phyloP scores from a whole-genome alignment of 92 coral and sea anemone species.

The Montipora capitata region DNA sequence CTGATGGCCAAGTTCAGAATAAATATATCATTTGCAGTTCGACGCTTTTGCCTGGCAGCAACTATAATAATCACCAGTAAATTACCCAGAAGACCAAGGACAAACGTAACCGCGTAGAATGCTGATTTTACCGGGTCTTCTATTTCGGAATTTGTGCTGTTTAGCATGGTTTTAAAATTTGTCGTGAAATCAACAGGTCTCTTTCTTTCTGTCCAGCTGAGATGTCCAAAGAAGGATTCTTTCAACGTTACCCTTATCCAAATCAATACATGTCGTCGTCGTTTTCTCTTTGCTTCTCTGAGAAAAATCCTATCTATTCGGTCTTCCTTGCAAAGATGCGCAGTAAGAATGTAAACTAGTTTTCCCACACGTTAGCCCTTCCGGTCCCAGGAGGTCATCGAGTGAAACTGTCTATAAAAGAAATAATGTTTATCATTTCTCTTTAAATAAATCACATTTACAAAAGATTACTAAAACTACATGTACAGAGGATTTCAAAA shows the following conservation, averaged over 20 bases:
- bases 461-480: constrained; percentile 14
- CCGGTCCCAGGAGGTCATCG: background rate
- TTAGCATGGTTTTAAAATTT: constrained; percentile 7
- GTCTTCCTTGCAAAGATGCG: constrained; percentile 4
- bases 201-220: background rate
- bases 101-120: constrained; percentile 85
- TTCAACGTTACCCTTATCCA: background rate
- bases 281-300: background rate
- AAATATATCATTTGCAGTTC: constrained; percentile 94
- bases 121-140: constrained; percentile 83
- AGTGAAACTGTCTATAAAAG: constrained; percentile 14
- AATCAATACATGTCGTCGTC: background rate
- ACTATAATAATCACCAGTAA: constrained; percentile 87
- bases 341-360: background rate
- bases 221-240: background rate
- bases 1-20: constrained; percentile 93
- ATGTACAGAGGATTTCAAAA: background rate
- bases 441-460: constrained; percentile 21
- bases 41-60: constrained; percentile 85
- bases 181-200: background rate
- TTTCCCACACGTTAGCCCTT: constrained; percentile 14
- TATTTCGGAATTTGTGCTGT: constrained; percentile 35
- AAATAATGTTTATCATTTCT: constrained; percentile 27
- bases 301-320: background rate
- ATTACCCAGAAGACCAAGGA: constrained; percentile 90